Evolutionary conservation across 2,888 invertebrate genomes (phyloP), one percentile per base, ranked within the genome.

Genomic region (Oscheius myriophilus): DNA sequence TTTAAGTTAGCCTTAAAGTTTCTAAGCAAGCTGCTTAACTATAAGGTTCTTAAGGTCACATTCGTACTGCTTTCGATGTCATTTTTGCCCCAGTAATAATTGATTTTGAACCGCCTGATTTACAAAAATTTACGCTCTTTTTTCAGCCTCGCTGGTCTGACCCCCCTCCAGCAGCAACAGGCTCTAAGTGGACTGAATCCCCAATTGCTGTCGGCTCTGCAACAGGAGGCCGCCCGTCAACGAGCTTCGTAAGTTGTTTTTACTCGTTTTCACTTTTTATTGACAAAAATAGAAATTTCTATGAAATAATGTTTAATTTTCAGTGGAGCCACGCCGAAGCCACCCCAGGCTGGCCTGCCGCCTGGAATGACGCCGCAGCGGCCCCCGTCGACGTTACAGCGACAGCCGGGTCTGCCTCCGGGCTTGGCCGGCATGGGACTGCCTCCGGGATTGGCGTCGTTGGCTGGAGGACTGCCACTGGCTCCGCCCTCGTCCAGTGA

Each of bases 161-260:
- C 63, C 11, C 14, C 39, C 18, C 46, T 46, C 46, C 46, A 46
- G 16, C 63, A 63, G 63, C 61, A 61, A 26, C 52, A 51, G n/a
- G 42, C 46, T 9, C 59, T 26, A 7, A 46, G 42, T 25, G 46
- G 26, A 9, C 49, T 46, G 18, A 70, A 64, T 41, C 65, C 75
- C 18, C 77, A 75, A 46, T n/a, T 75, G 54, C 73, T 77, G 67
- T 59, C 68, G 6, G 77, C 73, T 11, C 51, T 74, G 11, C 71
- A 68, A 53, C 69, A 67, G 54, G 75, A 77, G 43, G 72, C 72
- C 23, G 46, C 72, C n/a, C 51, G 74, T 52, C 66, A 71, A 59
- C 68, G 64, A 53, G 72, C 72, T 16, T 21, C 39, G 54, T 54
- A 4, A 54, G 54, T n/a, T 49, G 2, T 18, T n/a, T 59, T 39